Percentiles rank a stretch among this genome's conserved stretches.
These are phyloP conservation scores for Acanthochromis polyacanthus DNA, from an alignment of 2,113 vertebrate species.

Conservation along the genomic window DNA sequence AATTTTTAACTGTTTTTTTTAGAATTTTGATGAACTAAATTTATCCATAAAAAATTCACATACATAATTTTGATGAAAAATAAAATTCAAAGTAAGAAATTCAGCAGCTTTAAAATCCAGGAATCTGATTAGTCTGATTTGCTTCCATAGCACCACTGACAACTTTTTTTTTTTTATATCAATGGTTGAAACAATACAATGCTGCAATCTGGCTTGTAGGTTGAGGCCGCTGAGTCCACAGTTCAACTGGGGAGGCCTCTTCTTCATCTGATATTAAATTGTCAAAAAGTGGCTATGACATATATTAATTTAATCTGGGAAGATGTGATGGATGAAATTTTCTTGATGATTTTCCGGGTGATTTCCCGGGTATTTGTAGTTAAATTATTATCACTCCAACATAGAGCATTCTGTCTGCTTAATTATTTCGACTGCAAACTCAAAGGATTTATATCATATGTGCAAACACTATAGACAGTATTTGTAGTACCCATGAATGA, in stretches of 20 bases:
- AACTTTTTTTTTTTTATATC: conserved; percentile 12
- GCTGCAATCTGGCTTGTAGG: background rate
- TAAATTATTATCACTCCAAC: background rate
- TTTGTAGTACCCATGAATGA: background rate
- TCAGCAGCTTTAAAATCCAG: too few species aligned
- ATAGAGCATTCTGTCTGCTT: too few species aligned
- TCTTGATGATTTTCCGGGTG: conserved; percentile 84
- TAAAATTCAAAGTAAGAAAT: too few species aligned
- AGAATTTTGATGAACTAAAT: too few species aligned
- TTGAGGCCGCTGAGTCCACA: conserved; percentile 6
- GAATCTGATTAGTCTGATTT: too few species aligned
- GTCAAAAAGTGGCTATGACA: conserved; percentile 86
- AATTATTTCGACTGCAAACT: too few species aligned
- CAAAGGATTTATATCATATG: too few species aligned
- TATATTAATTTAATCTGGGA: conserved; percentile 89
- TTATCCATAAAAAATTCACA: too few species aligned
- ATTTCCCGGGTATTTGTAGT: too few species aligned
- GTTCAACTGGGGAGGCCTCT: conserved; percentile 47
- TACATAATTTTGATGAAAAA: too few species aligned
- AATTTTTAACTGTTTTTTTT: too few species aligned
- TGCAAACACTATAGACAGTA: background rate
- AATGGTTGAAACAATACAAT: background rate
- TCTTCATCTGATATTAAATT: conserved; percentile 85
- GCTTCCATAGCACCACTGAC: too few species aligned
- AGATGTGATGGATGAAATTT: conserved; percentile 87